Evolutionary conservation across 2,113 vertebrate species (phyloP).

Genomic region (Chionis minor): DNA sequence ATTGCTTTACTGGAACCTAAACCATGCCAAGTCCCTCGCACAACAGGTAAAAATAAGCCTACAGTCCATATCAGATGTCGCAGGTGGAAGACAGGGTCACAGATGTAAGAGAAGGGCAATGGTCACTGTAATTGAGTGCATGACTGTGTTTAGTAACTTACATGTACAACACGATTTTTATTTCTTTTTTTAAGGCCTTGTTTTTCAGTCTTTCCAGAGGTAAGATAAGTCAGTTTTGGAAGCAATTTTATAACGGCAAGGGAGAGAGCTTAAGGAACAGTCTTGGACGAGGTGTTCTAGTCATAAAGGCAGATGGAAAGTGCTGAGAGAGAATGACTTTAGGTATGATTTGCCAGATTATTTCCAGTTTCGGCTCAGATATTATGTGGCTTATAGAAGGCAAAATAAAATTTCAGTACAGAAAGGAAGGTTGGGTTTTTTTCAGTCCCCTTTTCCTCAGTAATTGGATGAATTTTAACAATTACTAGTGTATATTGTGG

Average conservation of each 20-base stretch:
- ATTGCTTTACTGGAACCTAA: background rate
- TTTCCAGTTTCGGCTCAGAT: background rate
- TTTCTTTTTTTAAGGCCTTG: background rate
- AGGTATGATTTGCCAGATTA: background rate
- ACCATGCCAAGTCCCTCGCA: background rate
- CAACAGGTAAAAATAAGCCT: background rate
- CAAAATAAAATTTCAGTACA: background rate
- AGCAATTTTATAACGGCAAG: background rate
- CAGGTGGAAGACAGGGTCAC: background rate
- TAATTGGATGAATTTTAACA: background rate
- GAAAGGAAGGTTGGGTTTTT: background rate
- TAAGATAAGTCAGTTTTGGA: background rate
- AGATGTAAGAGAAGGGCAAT: background rate
- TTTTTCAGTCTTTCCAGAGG: constrained; percentile 1
- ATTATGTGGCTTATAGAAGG: background rate
- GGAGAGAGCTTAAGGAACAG: background rate
- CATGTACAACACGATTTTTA: background rate
- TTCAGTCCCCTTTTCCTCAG: background rate
- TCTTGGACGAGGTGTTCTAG: background rate
- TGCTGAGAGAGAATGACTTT: background rate
- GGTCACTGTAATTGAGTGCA: background rate
- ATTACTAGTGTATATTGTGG: background rate
- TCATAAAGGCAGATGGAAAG: background rate
- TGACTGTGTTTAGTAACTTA: background rate
- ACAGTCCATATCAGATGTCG: background rate